Conservation (phyloP, 2,888 invertebrate species). For the Agelastica alni region DNA sequence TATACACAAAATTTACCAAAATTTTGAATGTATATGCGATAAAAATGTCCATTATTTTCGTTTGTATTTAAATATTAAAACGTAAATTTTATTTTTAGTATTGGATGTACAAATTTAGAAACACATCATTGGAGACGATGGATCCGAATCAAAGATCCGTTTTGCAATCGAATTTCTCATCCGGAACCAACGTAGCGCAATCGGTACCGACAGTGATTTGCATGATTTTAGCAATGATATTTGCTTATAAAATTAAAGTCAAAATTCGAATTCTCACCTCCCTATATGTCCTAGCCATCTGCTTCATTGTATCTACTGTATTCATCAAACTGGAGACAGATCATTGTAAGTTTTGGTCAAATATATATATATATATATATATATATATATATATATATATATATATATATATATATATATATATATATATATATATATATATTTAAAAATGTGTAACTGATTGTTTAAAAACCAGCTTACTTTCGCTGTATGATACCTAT, state of each 20-base stretch:
- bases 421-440: too few species aligned
- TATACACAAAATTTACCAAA: too few species aligned
- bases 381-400: too few species aligned
- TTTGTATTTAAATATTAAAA: too few species aligned
- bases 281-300: conserved; percentile 27
- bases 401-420: too few species aligned
- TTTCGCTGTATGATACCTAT: too few species aligned
- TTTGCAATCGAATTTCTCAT: conserved; percentile 34
- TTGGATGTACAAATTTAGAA: conserved; percentile 39
- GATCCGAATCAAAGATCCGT: conserved; percentile 33
- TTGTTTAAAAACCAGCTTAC: too few species aligned
- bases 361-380: too few species aligned
- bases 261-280: conserved; percentile 26
- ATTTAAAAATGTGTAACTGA: too few species aligned
- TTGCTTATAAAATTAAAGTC: conserved; percentile 29
- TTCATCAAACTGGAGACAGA: conserved; percentile 34
- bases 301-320: conserved; percentile 28
- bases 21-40: too few species aligned
- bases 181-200: conserved; percentile 31
- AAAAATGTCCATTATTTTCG: too few species aligned
- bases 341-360: conserved; percentile 35
- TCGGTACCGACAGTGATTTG: conserved; percentile 31
- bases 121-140: conserved; percentile 20
- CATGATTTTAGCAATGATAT: conserved; percentile 30
- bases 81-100: conserved; percentile 34